Evolutionary conservation across 2,888 invertebrate genomes (phyloP), one percentile per base, ranked within the genome.

Genomic region (Iselma pallidipennis): DNA sequence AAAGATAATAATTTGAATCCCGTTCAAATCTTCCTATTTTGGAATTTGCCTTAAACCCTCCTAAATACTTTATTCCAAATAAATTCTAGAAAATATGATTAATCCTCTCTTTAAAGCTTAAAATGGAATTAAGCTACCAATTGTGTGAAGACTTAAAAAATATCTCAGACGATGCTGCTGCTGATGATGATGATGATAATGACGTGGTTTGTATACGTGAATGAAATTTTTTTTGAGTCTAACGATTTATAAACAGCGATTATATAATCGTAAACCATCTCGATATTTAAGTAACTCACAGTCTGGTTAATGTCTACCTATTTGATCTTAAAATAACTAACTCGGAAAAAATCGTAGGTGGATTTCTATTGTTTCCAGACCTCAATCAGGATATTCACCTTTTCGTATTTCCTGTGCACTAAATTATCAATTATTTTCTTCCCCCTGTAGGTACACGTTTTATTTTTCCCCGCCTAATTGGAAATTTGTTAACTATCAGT

Each of bases 291-390:
- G 42, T 19, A n/a, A 50, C 16, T 37, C 9, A 49, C 50, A 26
- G 50, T 50, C 50, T 50, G 50, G 50, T 50, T 50, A 50, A 19
- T 25, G 50, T 50, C 50, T 50, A 28, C 7, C 21, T 23, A 25
- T 49, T n/a, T 14, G 28, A 26, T 50, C 50, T 50, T 50, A 26
- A 50, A 29, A 50, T 50, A 50, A n/a, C n/a, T n/a, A n/a, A n/a
- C n/a, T n/a, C n/a, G n/a, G n/a, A n/a, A n/a, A n/a, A n/a, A n/a
- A n/a, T n/a, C n/a, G n/a, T n/a, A n/a, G n/a, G 50, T 14, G 14
- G 7, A 4, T 26, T 49, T 49, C 21, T 28, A 12, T 4, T 49
- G 21, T 26, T 49, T 28, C 49, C 16, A 23, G 21, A 25, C 10
- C 23, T 14, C n/a, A 4, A n/a, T 50, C 10, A 10, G 50, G 28